Base-by-base conservation (phyloP, 1,140 invertebrate species). In the Drosophila orosa region DNA sequence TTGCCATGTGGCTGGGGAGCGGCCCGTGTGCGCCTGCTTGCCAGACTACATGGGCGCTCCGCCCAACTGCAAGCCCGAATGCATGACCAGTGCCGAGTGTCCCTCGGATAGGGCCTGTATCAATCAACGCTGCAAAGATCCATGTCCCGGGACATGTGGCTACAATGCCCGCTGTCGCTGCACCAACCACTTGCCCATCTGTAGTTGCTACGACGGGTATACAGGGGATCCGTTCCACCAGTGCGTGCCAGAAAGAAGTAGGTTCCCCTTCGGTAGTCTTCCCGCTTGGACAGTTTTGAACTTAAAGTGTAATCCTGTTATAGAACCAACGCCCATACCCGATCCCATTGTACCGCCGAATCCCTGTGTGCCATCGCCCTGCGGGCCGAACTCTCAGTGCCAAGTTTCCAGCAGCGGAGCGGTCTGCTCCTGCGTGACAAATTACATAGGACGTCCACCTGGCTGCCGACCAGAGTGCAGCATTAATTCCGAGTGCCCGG, bases 131-230 rank as follows among this genome's bases (percentile, higher is more conserved):
- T 97, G 97, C 76, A 93, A 94, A 56, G 95, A 97, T 92, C 96
- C 96, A 5, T 97, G 96, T 90, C 93, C 94, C 15, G 96, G 96
- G 62, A 95, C 95, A 5, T 98, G 97, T 86, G 96, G 96, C n/a
- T 92, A 95, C n/a, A 96, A 96, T 89, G 95, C 97, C 10, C 93
- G 95, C 50, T 98, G 97, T 91, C 95, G 95, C 91, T 96, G 96
- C n/a, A 94, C 96, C 24, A 96, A 96, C 81, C 97, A 97, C 86
- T 96, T 95, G 86, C 96, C 96, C 17, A 95, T 97, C 44, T 97
- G 96, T 91, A 96, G 94, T 85, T 97, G 96, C 87, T 93, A 94
- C 13, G 93, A 93, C 31, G 96, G 95, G 9, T 96, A 94, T 80
- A 95, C 94, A 8, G 96, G 96, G 15, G 96, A 97, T 94, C 96